phyloP scores from a whole-genome alignment of 2,113 vertebrate genomes.

The Budorcas taxicolor region DNA sequence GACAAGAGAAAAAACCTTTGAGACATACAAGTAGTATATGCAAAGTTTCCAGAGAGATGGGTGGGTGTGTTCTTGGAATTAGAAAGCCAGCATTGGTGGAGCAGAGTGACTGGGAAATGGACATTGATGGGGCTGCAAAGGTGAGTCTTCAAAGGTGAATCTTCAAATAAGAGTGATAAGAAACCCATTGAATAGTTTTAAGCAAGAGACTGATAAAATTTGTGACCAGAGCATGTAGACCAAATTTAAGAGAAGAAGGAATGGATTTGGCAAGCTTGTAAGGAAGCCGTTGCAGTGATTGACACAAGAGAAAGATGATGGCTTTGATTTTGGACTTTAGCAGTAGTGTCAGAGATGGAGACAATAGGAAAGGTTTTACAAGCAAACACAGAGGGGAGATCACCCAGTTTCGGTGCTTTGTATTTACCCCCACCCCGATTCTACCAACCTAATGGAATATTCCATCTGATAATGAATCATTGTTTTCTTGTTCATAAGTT shows the following conservation, averaged over 20 bases:
- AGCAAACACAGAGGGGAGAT: not conserved
- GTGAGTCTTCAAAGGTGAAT: not conserved
- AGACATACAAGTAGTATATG: not conserved
- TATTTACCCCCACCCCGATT: accelerated
- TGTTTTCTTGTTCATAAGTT: not conserved
- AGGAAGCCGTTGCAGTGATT: not conserved
- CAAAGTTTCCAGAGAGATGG: not conserved
- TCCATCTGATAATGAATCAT: not conserved
- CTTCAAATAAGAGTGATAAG: not conserved
- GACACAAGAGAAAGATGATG: not conserved
- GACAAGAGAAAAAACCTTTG: not conserved
- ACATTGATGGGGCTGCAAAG: too few relatives aligned
- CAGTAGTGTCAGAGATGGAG: not conserved
- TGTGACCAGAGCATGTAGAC: not conserved
- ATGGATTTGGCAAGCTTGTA: not conserved
- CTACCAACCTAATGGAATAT: not conserved
- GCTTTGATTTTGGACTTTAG: not conserved
- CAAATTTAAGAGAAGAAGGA: not conserved
- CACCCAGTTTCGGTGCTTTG: not conserved
- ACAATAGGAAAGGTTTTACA: not conserved
- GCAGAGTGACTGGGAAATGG: not conserved
- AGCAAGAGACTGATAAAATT: not conserved
- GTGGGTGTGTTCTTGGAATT: not conserved
- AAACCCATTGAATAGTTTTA: not conserved
- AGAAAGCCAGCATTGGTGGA: not conserved